Conservation (phyloP, 2,113 vertebrate species). For the Bubalus kerabau region DNA sequence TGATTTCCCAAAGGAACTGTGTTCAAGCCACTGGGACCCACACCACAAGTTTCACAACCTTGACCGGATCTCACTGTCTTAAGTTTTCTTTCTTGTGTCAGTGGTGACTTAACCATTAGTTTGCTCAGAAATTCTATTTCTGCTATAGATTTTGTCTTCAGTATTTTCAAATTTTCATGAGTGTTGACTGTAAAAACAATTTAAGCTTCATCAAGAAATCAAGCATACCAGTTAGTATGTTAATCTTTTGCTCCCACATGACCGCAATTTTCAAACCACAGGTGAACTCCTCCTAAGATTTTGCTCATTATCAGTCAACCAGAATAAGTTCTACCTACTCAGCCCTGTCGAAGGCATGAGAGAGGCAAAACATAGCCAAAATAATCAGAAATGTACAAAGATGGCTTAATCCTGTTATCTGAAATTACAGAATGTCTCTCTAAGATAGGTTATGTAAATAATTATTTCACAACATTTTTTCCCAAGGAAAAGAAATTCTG, state of each 20-base stretch:
- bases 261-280: background rate
- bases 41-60: background rate
- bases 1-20: background rate
- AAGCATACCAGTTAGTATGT: background rate
- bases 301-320: background rate
- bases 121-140: constrained; percentile 8
- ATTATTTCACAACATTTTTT: background rate
- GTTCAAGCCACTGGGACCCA: background rate
- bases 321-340: background rate
- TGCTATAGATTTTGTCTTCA: background rate
- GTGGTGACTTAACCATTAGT: background rate
- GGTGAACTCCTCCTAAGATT: background rate
- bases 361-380: background rate
- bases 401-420: background rate
- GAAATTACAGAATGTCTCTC: background rate
- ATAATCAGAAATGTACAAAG: background rate
- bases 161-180: background rate
- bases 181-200: background rate
- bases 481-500: background rate
- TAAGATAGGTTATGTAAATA: background rate
- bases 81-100: background rate
- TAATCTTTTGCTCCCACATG: background rate
- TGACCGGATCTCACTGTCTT: background rate
- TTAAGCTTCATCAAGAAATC: background rate
- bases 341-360: background rate